These are phyloP conservation scores for Triplophysa tibetana DNA, from an alignment of 2,113 vertebrate species.

Conservation along the genomic window DNA sequence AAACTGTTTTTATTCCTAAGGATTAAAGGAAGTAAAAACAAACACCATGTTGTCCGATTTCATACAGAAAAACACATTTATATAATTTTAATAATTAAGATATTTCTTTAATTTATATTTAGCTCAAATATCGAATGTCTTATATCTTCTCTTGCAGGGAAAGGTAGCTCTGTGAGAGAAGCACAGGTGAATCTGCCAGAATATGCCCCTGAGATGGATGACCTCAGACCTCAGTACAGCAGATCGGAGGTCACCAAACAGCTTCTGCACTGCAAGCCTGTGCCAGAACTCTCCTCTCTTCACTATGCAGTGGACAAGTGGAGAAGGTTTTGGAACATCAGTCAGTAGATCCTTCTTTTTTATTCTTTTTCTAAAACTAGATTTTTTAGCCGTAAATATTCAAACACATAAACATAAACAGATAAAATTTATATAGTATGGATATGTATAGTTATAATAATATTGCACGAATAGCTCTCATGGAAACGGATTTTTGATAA, in stretches of 20 bases:
- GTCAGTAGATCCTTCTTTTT: constrained; percentile 60
- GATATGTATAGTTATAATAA: too few species aligned
- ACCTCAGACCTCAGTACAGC: constrained; percentile 39
- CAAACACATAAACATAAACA: too few species aligned
- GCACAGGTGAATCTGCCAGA: constrained; percentile 53
- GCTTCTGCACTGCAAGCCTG: not conserved
- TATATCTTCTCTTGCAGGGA: constrained; percentile 6
- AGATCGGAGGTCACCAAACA: constrained; percentile 1
- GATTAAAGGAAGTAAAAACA: too few species aligned
- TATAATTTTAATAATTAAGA: too few species aligned
- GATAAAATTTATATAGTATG: not conserved
- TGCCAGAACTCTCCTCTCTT: constrained; percentile 53
- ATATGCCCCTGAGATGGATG: constrained; percentile 46
- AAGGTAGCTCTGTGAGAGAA: constrained; percentile 56
- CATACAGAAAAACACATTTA: too few species aligned
- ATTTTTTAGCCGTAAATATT: too few species aligned
- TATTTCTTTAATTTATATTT: not conserved
- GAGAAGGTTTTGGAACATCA: constrained; percentile 69
- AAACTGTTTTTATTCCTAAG: too few species aligned
- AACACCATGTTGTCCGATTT: too few species aligned
- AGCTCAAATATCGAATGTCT: not conserved
- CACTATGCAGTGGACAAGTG: constrained; percentile 70
- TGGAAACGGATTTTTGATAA: not conserved
- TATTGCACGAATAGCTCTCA: not conserved
- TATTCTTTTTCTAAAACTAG: too few species aligned